Evolutionary conservation across 2,113 vertebrate species (phyloP).

Genomic region (Apteryx mantelli): DNA sequence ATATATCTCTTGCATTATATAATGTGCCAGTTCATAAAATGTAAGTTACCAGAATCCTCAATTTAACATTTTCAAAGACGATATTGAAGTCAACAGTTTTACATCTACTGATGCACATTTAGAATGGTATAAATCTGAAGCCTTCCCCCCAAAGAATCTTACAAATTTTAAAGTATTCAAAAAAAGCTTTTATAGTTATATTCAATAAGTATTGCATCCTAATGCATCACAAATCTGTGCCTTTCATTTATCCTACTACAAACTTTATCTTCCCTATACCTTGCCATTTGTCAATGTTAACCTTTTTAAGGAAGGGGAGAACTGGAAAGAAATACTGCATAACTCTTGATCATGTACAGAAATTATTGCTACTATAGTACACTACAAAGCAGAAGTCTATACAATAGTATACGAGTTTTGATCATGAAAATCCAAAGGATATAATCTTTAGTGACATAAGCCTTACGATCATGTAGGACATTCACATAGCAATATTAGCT

Average conservation of each 20-base stretch:
- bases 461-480: conserved; percentile 77
- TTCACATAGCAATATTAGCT: conserved; percentile 73
- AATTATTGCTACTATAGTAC: conserved; percentile 86
- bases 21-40: conserved; percentile 78
- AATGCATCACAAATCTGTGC: conserved; percentile 57
- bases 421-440: conserved; percentile 80
- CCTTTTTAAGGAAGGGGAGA: conserved; percentile 65
- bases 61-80: conserved; percentile 78
- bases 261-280: conserved; percentile 55
- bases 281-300: conserved; percentile 72
- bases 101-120: conserved; percentile 76
- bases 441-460: conserved; percentile 76
- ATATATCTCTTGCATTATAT: conserved; percentile 74
- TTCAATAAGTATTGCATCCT: conserved; percentile 54
- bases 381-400: conserved; percentile 83
- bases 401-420: conserved; percentile 78
- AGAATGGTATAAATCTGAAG: conserved; percentile 78
- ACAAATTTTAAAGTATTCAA: conserved; percentile 73
- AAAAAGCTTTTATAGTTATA: conserved; percentile 72
- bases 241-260: conserved; percentile 52
- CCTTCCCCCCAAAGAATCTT: conserved; percentile 70
- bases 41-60: conserved; percentile 76
- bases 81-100: conserved; percentile 79
- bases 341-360: conserved; percentile 81
- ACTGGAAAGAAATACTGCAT: conserved; percentile 73